Evolutionary conservation across 2,113 vertebrate species (phyloP), one percentile per base, ranked within the genome.

Genomic region (Ictalurus punctatus): DNA sequence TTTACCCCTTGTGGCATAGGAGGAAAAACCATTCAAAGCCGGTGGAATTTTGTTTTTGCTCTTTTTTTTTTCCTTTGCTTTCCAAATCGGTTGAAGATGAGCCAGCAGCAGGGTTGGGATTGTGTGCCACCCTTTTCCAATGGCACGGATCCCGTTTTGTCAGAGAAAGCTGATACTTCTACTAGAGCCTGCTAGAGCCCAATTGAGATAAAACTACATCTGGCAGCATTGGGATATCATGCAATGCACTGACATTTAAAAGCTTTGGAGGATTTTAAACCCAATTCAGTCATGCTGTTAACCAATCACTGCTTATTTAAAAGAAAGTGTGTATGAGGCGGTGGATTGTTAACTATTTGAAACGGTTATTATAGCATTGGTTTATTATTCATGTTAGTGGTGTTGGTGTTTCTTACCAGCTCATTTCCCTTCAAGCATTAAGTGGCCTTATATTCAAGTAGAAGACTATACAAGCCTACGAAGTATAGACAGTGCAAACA

Each of bases 231-330:
- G 78, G 84, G 90, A 71, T 81, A 54, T 76, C 56, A 80, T 88
- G 84, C 78, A 65, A 88, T 73, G 81, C 90, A 44, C 81, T 90
- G 90, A 88, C 90, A 90, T 90, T 90, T 88, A 86, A 86, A 83
- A 79, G 67, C 79, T 90, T 86, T 78, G 67, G 74, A 88, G 79
- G 34, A 65, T 83, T 90, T 90, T 23, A 61, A 83, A 54, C 65
- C 65, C 52, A 37, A 58, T 82, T 69, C 8, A 69, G 34, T 81
- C 48, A 40, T 83, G 27, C 63, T 83, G 52, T 73, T 59, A 59
- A 37, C 30, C 30, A 40, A 13, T 81, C 65, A 48, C 19, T 12
- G 13, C 58, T 52, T 87, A 30, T 58, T 58, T 17, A 44, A 86
- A 48, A 27, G 37, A 73, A 37, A 73, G 19, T 3, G 17, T 27